Base-by-base conservation (phyloP, 2,888 invertebrate genomes). In the Acleris cristana region DNA sequence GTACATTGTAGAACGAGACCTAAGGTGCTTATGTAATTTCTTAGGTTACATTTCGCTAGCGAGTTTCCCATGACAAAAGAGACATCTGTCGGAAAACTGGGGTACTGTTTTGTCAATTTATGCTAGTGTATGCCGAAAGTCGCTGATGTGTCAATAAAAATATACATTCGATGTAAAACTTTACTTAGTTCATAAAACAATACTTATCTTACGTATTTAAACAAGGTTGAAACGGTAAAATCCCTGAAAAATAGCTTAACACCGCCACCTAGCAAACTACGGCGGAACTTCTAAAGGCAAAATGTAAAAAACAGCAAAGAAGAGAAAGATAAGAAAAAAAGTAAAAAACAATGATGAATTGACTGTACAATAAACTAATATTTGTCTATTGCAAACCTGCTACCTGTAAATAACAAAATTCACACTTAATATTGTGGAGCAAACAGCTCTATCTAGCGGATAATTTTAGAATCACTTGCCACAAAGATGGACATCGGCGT, bases 201-300 rank as follows among this genome's bases (percentile, higher is more conserved):
- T 40, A 14, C 6, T 14, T 12, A 14, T 10, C 4, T 40, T 40
- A 14, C 10, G 10, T 34, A 34, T 12, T 40, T 14, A 4, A 40
- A 3, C 14, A 14, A 3, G 14, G 14, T 14, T 40, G 4, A 4
- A 14, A 14, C 14, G 40, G 4, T 14, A 18, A 6, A 48, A 18
- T 48, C 2, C 2, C 48, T 1, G n/a, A 7, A 48, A 48, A 7
- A 48, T 7, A 16, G 48, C 18, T 48, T 48, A 48, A 40, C 18
- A 66, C 26, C 44, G 60, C 65, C 65, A 61, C 56, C 65, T 66
- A 55, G 40, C 18, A 12, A 26, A 26, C 2, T 0, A 6, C 3
- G 1, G 18, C 19, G 2, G n/a, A 30, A 64, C 53, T 45, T 19
- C 8, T 21, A 30, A 45, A 18, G n/a, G 30, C 12, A 18, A 48